Evolutionary conservation across 2,113 vertebrate genomes (phyloP).

Genomic region (Centropus bengalensis): DNA sequence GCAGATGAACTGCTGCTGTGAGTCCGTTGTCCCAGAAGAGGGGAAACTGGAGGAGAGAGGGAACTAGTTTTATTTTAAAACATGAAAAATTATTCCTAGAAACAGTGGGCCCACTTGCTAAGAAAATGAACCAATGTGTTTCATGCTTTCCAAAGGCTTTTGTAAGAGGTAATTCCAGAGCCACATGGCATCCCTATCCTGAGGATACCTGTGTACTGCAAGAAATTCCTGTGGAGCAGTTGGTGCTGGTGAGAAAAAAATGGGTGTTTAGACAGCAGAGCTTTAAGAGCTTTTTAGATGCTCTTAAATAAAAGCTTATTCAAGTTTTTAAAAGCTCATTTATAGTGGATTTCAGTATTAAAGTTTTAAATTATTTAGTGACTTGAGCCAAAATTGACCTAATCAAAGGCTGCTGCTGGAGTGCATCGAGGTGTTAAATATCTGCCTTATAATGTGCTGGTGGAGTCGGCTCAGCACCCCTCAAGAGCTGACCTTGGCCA

Average conservation of each 20-base stretch:
- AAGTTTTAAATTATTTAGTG: slow-evolving; percentile 35
- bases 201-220: rapidly evolving
- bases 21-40: background rate
- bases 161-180: background rate
- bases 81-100: background rate
- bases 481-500: slow-evolving; percentile 14
- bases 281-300: background rate
- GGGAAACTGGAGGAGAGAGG: background rate
- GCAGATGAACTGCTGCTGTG: background rate
- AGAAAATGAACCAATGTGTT: background rate
- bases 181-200: background rate
- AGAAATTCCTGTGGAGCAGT: background rate
- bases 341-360: slow-evolving; percentile 11
- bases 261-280: background rate
- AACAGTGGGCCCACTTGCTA: background rate
- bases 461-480: background rate
- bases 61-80: background rate
- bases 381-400: slow-evolving; percentile 1
- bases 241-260: background rate
- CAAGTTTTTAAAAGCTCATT: slow-evolving; percentile 23
- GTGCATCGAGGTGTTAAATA: slow-evolving; percentile 22
- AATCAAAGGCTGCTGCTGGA: slow-evolving; percentile 21
- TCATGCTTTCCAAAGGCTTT: background rate
- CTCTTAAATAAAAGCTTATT: slow-evolving; percentile 12
- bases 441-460: background rate